Conservation (phyloP, 2,797 vertebrate genomes). For the Argya squamiceps region DNA sequence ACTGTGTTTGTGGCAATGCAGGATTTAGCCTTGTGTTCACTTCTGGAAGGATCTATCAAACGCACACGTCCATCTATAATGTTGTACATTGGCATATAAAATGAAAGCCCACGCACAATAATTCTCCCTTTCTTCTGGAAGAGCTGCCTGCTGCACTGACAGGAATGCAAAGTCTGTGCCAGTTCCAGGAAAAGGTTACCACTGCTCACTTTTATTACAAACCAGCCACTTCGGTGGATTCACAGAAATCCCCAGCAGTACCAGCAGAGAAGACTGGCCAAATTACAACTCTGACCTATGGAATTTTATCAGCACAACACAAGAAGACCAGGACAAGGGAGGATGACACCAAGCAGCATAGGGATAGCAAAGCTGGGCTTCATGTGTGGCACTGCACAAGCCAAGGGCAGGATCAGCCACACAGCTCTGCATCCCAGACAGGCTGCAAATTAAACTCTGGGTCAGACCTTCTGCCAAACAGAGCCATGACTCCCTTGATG, state of each 20-base stretch:
- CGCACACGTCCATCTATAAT: background rate
- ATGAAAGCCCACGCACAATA: background rate
- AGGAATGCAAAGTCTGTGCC: background rate
- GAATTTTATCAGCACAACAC: background rate
- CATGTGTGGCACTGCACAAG: background rate
- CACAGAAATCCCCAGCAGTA: background rate
- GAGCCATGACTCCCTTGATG: background rate
- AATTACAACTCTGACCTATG: background rate
- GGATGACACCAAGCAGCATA: background rate
- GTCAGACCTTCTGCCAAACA: background rate
- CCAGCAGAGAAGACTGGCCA: background rate
- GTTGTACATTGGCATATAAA: background rate
- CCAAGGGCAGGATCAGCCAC: background rate
- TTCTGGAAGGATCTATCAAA: background rate
- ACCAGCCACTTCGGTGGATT: background rate
- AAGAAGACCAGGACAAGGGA: background rate
- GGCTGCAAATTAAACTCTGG: background rate
- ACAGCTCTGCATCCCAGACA: background rate
- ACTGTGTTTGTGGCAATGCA: fast-evolving
- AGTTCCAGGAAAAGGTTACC: background rate
- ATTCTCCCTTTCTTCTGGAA: background rate
- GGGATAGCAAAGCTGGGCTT: background rate
- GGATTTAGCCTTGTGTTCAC: background rate
- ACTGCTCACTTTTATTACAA: background rate
- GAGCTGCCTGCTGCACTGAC: background rate